Evolutionary conservation across 2,113 vertebrate species (phyloP).

Genomic region (Albula glossodonta): DNA sequence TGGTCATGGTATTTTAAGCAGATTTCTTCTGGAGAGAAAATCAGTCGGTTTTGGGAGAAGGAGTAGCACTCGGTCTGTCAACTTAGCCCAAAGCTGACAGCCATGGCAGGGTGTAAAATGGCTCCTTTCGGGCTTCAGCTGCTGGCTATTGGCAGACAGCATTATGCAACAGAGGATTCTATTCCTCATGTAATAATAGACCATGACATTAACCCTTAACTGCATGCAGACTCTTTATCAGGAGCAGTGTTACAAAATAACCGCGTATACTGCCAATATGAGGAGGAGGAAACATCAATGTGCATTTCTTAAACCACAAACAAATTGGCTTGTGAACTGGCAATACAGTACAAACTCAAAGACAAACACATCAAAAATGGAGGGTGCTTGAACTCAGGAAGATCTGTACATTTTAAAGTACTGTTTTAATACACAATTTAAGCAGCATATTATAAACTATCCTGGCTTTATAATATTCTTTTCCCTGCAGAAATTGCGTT

Average conservation of each 20-base stretch:
- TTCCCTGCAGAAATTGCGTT: too few relatives aligned
- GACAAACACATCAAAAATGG: too few relatives aligned
- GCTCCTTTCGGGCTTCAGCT: slow-evolving; percentile 54
- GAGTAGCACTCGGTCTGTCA: slow-evolving; percentile 44
- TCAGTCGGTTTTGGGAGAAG: slow-evolving; percentile 51
- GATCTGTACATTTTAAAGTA: too few relatives aligned
- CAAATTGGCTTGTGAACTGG: too few relatives aligned
- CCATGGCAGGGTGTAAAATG: slow-evolving; percentile 36
- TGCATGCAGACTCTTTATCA: slow-evolving; percentile 49
- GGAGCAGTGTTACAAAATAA: slow-evolving; percentile 47
- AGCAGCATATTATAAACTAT: too few relatives aligned
- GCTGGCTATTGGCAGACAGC: slow-evolving; percentile 58
- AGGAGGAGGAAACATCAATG: background rate
- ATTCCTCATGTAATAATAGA: slow-evolving; percentile 57
- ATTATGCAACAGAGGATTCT: slow-evolving; percentile 55
- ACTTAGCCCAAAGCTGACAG: slow-evolving; percentile 44
- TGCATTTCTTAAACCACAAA: too few relatives aligned
- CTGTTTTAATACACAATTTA: too few relatives aligned
- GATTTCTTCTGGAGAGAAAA: slow-evolving; percentile 57
- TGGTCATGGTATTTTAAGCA: slow-evolving; percentile 58
- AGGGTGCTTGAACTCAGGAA: too few relatives aligned
- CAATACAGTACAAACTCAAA: too few relatives aligned
- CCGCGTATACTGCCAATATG: slow-evolving; percentile 2
- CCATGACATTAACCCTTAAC: slow-evolving; percentile 55
- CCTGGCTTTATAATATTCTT: too few relatives aligned